A percentile compares a stretch with the other conserved stretches of the same genome.
These are phyloP conservation scores for Cydia amplana DNA, from an alignment of 1,140 invertebrate genomes.

Conservation along the genomic window DNA sequence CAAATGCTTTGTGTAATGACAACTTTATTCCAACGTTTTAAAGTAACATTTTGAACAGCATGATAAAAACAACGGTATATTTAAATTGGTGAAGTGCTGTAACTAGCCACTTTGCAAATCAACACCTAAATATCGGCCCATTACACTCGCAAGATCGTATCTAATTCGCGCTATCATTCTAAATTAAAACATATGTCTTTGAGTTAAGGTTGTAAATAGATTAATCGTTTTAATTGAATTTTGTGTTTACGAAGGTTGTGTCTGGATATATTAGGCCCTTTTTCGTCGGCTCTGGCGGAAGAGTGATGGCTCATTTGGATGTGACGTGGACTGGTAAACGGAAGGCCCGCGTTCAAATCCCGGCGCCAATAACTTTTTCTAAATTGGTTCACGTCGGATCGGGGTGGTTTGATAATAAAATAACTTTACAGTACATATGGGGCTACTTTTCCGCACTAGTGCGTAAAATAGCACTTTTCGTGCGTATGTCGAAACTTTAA, in stretches of 20 bases:
- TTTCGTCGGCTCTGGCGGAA: neutral
- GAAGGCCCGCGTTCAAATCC: conserved; percentile 7
- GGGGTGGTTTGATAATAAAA: neutral
- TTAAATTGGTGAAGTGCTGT: neutral
- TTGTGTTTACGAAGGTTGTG: neutral
- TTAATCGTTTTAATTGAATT: neutral
- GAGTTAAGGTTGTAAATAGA: neutral
- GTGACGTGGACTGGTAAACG: neutral
- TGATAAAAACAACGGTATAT: neutral
- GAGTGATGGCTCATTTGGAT: conserved; percentile 7
- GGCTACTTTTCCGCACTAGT: too few relatives aligned
- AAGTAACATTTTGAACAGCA: neutral
- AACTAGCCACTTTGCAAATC: conserved; percentile 20
- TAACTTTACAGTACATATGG: too few relatives aligned
- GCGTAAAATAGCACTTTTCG: too few relatives aligned
- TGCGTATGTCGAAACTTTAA: too few relatives aligned
- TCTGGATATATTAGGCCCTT: conserved; percentile 1
- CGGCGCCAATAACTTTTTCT: conserved; percentile 15
- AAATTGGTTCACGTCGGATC: conserved; percentile 8
- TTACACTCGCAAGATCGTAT: neutral
- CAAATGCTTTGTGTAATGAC: neutral
- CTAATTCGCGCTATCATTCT: neutral
- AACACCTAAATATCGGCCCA: neutral
- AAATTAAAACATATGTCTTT: neutral
- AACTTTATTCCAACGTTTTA: neutral